These are phyloP conservation scores for Sclerurus mexicanus DNA, from an alignment of 2,113 vertebrate species.

Conservation along the genomic window DNA sequence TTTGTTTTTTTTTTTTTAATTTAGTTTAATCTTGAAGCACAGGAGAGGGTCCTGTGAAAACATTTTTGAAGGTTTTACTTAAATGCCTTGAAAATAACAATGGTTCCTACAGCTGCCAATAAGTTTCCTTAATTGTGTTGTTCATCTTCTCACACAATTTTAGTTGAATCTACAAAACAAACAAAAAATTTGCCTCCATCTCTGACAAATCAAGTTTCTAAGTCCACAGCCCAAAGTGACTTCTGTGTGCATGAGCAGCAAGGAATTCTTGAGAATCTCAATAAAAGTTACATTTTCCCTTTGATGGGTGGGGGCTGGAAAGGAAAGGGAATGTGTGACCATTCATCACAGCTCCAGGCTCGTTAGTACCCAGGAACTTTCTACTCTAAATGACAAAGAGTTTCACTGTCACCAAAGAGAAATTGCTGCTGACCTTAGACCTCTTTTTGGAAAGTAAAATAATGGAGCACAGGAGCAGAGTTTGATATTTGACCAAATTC, in stretches of 20 bases:
- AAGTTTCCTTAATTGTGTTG: not conserved
- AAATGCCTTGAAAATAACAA: not conserved
- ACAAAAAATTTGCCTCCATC: not conserved
- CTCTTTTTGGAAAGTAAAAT: slow-evolving; percentile 72
- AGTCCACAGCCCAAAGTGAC: not conserved
- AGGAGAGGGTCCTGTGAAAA: not conserved
- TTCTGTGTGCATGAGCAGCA: not conserved
- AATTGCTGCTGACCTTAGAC: slow-evolving; percentile 74
- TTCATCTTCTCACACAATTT: not conserved
- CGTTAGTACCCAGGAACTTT: slow-evolving; percentile 71
- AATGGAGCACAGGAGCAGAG: slow-evolving; percentile 74
- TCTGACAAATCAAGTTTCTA: not conserved
- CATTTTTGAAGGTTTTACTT: not conserved
- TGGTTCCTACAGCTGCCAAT: not conserved
- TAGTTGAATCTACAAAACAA: not conserved
- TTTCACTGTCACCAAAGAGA: slow-evolving; percentile 70
- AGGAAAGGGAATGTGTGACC: slow-evolving; percentile 6
- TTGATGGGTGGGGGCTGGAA: slow-evolving; percentile 40
- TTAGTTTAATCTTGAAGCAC: not conserved
- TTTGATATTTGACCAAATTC: slow-evolving; percentile 92
- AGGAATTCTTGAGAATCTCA: slow-evolving; percentile 29
- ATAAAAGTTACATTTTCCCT: slow-evolving; percentile 51
- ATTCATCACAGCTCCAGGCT: slow-evolving; percentile 60
- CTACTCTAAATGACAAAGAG: slow-evolving; percentile 74
- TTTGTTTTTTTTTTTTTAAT: not conserved